Evolutionary conservation across 2,888 invertebrate genomes (phyloP).

Genomic region (Drosophila peninsularis): DNA sequence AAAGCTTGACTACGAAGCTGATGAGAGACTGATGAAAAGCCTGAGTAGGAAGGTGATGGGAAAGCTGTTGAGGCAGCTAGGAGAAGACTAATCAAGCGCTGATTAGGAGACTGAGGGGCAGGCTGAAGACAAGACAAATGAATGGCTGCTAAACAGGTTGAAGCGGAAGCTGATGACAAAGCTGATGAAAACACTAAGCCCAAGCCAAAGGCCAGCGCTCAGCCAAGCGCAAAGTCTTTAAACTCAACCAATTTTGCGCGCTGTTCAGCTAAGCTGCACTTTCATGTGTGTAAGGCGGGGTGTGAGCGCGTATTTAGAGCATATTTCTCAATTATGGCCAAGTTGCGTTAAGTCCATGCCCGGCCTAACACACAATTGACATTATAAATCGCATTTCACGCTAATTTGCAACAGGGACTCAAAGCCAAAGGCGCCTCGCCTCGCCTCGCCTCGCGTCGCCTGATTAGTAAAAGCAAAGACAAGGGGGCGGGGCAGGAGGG

Average conservation of each 20-base stretch:
- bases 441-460: too few species aligned
- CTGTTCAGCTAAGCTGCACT: constrained; percentile 49
- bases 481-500: neutral
- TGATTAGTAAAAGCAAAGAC: constrained; percentile 49
- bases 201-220: neutral
- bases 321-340: constrained; percentile 72
- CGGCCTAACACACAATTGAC: constrained; percentile 65
- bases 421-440: constrained; percentile 44
- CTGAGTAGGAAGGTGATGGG: too few species aligned
- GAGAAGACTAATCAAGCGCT: neutral
- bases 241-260: constrained; percentile 49
- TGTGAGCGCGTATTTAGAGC: constrained; percentile 29
- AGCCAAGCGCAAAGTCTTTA: constrained; percentile 13
- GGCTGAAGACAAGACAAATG: neutral
- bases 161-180: neutral
- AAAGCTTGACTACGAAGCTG: too few species aligned
- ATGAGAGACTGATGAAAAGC: neutral
- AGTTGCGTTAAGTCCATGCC: constrained; percentile 45
- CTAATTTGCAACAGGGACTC: constrained; percentile 72
- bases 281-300: constrained; percentile 35
- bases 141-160: neutral
- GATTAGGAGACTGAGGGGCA: constrained; percentile 1
- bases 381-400: constrained; percentile 81
- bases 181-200: neutral
- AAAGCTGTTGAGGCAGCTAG: neutral